Conservation (phyloP, 1,140 invertebrate species). For the Mylabris phalerata region DNA sequence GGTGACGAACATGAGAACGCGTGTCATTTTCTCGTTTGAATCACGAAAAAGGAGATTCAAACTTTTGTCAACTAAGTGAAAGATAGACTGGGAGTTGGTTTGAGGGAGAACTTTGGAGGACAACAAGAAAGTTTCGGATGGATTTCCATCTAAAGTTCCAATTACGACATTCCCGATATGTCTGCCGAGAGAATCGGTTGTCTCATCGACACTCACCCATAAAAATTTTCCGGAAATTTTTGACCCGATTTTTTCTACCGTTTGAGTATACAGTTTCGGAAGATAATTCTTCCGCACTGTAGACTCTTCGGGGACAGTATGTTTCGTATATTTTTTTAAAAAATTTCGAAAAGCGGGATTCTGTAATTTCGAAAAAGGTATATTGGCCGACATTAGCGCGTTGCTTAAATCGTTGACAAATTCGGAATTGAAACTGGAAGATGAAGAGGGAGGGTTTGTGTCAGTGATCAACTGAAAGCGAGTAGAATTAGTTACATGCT, state of each 20-base stretch:
- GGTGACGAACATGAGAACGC: slow-evolving; percentile 17
- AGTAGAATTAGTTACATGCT: too few relatives aligned
- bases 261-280: slow-evolving; percentile 1
- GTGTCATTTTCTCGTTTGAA: too few relatives aligned
- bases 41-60: too few relatives aligned
- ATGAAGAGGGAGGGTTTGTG: too few relatives aligned
- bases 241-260: not conserved
- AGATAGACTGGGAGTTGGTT: too few relatives aligned
- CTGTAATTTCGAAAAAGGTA: slow-evolving; percentile 3
- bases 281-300: slow-evolving; percentile 17
- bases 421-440: too few relatives aligned
- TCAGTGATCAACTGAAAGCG: too few relatives aligned
- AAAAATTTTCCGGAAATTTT: slow-evolving; percentile 1
- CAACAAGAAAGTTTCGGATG: too few relatives aligned
- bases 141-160: not conserved
- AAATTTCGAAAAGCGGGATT: not conserved
- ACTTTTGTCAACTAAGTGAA: too few relatives aligned
- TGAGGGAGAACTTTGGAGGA: too few relatives aligned
- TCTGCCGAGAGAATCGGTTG: slow-evolving; percentile 4
- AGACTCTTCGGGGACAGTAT: slow-evolving; percentile 3
- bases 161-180: not conserved
- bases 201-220: slow-evolving; percentile 8
- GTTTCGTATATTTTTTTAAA: slow-evolving; percentile 9
- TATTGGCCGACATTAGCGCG: slow-evolving; percentile 8
- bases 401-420: slow-evolving; percentile 1